phyloP scores from a whole-genome alignment of 2,797 vertebrate genomes.

The Tapera naevia region DNA sequence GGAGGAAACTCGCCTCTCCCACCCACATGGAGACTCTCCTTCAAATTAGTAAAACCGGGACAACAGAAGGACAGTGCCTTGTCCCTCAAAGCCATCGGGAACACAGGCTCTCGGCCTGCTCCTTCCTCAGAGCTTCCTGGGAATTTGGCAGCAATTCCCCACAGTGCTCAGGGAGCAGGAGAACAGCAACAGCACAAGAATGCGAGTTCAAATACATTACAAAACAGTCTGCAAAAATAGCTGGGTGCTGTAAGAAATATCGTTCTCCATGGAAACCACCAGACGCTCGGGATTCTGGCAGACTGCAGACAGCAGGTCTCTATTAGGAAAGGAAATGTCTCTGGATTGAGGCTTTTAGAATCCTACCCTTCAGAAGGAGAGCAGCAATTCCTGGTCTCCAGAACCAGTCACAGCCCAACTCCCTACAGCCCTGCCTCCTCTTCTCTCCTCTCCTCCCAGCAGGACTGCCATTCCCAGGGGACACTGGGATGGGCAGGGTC shows the following conservation, averaged over 20 bases:
- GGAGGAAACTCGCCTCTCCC: background rate
- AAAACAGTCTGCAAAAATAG: constrained; percentile 70
- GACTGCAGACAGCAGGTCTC: constrained; percentile 22
- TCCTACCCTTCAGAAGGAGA: background rate
- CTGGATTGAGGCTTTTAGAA: background rate
- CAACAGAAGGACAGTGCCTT: background rate
- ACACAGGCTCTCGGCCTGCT: background rate
- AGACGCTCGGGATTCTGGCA: constrained; percentile 62
- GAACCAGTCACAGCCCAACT: background rate
- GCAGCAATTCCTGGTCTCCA: background rate
- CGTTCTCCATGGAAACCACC: constrained; percentile 69
- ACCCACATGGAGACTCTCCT: rapidly evolving
- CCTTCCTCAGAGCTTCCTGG: background rate
- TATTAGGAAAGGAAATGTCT: constrained; percentile 53
- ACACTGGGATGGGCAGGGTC: background rate
- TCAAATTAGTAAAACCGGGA: background rate
- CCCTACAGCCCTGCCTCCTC: background rate
- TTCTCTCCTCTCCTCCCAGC: background rate
- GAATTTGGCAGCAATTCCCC: background rate
- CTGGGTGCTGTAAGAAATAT: constrained; percentile 61
- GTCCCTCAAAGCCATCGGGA: background rate
- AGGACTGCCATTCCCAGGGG: rapidly evolving
- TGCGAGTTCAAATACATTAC: constrained; percentile 51
- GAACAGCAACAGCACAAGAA: constrained; percentile 41
- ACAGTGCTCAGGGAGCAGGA: background rate